Evolutionary conservation across 2,797 vertebrate genomes (phyloP), one percentile per base, ranked within the genome.

Genomic region (Podargus strigoides): DNA sequence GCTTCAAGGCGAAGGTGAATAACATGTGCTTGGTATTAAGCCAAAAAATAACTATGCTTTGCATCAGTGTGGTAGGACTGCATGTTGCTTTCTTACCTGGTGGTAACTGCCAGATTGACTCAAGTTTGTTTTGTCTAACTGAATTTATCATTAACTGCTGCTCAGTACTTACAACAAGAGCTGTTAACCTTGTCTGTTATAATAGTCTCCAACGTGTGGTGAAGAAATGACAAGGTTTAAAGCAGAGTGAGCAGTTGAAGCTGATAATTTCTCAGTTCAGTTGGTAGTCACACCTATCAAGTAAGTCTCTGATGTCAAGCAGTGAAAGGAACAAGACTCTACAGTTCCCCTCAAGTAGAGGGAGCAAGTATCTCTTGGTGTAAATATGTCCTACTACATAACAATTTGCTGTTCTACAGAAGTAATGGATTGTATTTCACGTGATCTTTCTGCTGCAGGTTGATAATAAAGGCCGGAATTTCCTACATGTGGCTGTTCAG

Each of bases 391-490:
- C 64, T 60, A 0, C 69, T 49, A 6, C 22, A 4, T 28, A 75
- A 5, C 27, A 59, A 19, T 2, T 36, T 26, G 23, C 34, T 74
- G 6, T 42, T 60, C 20, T 86, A 1, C 46, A 79, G 70, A 19
- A 70, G 11, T 6, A 44, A 21, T 3, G 6, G 15, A 7, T 17
- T 60, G 36, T 1, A 21, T 41, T 53, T 14, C 52, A 3, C 0
- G 0, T 76, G 32, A 32, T 13, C 18, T 62, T 34, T 79, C 30
- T 96, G 78, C 59, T 37, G 0, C 87, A 99, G 99, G 99, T 99
- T 64, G 99, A 99, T 96, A 99, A 99, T 90, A 99, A 99, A 96
- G 99, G 99, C 32, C 98, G 99, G 41, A 99, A 99, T 95, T 99
- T 99, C 90, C 98, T 99, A 24, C 99, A 99, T 0, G 97, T 99